Percentiles rank a stretch among this genome's conserved stretches.
These are phyloP conservation scores for Pelvicachromis taeniatus DNA, from an alignment of 2,113 vertebrate species.

Conservation along the genomic window DNA sequence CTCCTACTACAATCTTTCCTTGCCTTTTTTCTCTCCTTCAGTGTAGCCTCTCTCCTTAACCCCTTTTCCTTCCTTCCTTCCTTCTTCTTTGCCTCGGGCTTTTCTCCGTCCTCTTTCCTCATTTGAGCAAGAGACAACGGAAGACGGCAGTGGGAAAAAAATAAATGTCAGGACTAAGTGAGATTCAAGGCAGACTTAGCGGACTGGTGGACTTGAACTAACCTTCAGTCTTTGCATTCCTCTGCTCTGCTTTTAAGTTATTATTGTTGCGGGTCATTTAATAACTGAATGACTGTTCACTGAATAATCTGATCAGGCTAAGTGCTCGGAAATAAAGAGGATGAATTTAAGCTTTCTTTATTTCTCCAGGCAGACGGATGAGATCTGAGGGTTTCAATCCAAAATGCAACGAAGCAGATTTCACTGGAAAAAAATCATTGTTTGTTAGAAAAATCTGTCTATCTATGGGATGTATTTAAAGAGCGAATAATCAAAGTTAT, in stretches of 20 bases:
- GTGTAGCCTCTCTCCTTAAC: background rate
- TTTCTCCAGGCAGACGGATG: background rate
- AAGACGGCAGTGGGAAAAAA: background rate
- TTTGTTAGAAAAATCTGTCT: background rate
- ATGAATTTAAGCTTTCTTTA: slow-evolving; percentile 22
- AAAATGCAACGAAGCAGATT: background rate
- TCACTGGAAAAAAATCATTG: background rate
- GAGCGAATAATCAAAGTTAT: background rate
- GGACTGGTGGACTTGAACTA: slow-evolving; percentile 23
- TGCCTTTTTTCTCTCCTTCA: background rate
- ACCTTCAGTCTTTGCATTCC: slow-evolving; percentile 29
- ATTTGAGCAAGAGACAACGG: background rate
- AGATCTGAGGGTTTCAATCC: background rate
- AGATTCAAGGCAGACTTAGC: background rate
- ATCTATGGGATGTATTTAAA: background rate
- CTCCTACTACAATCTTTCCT: background rate
- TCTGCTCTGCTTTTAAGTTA: slow-evolving; percentile 32
- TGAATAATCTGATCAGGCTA: slow-evolving; percentile 58
- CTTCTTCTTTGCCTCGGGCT: background rate
- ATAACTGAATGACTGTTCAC: slow-evolving; percentile 39
- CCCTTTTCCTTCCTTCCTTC: background rate
- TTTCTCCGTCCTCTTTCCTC: background rate
- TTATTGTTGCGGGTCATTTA: slow-evolving; percentile 33
- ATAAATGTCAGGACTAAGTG: background rate
- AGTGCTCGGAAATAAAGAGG: slow-evolving; percentile 51